Evolutionary conservation across 2,113 vertebrate genomes (phyloP).

Genomic region (Ailurus styani): DNA sequence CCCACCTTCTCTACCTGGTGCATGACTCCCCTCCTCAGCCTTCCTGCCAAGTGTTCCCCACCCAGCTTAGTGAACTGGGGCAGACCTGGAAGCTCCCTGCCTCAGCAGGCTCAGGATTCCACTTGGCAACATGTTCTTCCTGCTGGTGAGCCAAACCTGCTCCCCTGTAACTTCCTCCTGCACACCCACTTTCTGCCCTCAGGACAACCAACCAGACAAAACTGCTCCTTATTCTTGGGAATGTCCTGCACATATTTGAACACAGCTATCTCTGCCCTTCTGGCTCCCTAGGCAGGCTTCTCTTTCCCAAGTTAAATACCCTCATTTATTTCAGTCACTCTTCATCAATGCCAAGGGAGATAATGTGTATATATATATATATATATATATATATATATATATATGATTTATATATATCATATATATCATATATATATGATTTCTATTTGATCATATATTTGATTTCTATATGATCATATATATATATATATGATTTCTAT

Average conservation of each 20-base stretch:
- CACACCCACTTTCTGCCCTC: not conserved
- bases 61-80: not conserved
- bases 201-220: not conserved
- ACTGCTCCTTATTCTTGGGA: not conserved
- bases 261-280: not conserved
- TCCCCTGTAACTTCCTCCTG: not conserved
- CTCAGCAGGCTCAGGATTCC: not conserved
- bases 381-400: too few relatives aligned
- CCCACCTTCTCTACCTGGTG: not conserved
- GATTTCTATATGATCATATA: too few relatives aligned
- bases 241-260: conserved; percentile 7
- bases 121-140: not conserved
- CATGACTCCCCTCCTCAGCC: not conserved
- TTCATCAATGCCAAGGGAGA: not conserved
- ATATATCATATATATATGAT: too few relatives aligned
- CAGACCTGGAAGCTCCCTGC: not conserved
- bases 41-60: not conserved
- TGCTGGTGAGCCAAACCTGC: not conserved
- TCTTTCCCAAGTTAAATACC: not conserved
- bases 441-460: too few relatives aligned
- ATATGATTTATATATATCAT: too few relatives aligned
- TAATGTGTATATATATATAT: not conserved
- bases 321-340: not conserved
- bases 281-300: not conserved
- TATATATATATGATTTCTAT: too few relatives aligned